phyloP scores from a whole-genome alignment of 2,113 vertebrate genomes.

The Oophaga pumilio region DNA sequence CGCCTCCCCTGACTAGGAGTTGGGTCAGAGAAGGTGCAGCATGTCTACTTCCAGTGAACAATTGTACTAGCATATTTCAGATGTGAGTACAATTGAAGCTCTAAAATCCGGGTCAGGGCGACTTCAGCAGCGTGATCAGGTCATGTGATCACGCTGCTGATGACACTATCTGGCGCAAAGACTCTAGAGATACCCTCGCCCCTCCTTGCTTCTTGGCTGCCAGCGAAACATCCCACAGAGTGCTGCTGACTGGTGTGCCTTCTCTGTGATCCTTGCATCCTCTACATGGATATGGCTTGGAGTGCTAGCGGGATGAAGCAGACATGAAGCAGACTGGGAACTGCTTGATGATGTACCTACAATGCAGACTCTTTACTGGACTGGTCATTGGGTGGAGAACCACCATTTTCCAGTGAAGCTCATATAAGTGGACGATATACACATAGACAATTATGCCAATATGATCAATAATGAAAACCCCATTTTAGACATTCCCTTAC shows the following conservation, averaged over 20 bases:
- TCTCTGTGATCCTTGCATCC: constrained; percentile 72
- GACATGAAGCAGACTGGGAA: constrained; percentile 81
- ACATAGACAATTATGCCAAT: neutral
- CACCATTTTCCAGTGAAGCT: neutral
- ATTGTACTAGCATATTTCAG: too few relatives aligned
- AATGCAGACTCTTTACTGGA: constrained; percentile 80
- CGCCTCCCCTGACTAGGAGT: too few relatives aligned
- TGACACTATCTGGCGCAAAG: too few relatives aligned
- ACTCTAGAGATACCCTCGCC: constrained; percentile 68
- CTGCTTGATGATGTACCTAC: constrained; percentile 78
- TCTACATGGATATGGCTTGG: constrained; percentile 81
- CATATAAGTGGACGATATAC: neutral
- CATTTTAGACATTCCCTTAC: too few relatives aligned
- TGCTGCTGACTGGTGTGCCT: constrained; percentile 83
- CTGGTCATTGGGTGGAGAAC: constrained; percentile 73
- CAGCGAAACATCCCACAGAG: constrained; percentile 78
- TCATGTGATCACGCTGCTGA: too few relatives aligned
- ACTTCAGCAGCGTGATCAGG: too few relatives aligned
- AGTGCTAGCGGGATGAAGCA: constrained; percentile 79
- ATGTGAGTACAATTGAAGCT: too few relatives aligned
- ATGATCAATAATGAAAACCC: too few relatives aligned
- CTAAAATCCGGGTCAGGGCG: too few relatives aligned
- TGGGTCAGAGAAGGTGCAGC: too few relatives aligned
- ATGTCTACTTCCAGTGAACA: too few relatives aligned
- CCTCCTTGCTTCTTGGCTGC: constrained; percentile 80